phyloP scores from a whole-genome alignment of 2,113 vertebrate genomes.

The Eulemur rufifrons region DNA sequence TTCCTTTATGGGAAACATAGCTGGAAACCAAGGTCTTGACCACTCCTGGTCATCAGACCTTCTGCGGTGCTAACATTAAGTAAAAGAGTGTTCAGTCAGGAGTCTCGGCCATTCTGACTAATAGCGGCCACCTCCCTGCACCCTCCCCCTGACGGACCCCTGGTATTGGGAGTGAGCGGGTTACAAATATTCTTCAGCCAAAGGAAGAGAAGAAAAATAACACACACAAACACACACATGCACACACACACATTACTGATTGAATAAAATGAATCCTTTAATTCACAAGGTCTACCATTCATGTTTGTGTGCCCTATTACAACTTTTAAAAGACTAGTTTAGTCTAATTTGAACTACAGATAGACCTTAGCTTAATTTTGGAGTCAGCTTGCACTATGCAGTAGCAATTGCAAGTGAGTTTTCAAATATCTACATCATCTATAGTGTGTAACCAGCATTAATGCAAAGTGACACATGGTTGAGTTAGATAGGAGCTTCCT shows the following conservation, averaged over 20 bases:
- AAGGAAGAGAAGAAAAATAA: not conserved
- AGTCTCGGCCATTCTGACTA: not conserved
- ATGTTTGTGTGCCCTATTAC: too few species aligned
- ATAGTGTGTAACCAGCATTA: not conserved
- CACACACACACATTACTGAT: not conserved
- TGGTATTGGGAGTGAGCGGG: not conserved
- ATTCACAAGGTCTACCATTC: not conserved
- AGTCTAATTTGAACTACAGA: not conserved
- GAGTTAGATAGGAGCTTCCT: not conserved
- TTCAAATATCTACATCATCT: not conserved
- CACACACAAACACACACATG: not conserved
- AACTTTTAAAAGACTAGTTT: not conserved
- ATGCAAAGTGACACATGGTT: accelerated
- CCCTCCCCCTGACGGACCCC: not conserved
- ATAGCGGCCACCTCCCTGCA: not conserved
- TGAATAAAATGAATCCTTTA: not conserved
- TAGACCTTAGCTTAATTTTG: not conserved
- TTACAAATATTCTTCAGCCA: not conserved
- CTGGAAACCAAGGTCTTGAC: not conserved
- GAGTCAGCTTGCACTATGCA: not conserved
- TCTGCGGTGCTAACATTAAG: not conserved
- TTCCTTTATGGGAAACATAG: not conserved
- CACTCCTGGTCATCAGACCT: not conserved
- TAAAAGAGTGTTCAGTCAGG: not conserved
- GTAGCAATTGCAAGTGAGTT: not conserved